Conservation (phyloP, 2,113 vertebrate species). For the Gnathonemus echidnorhynchus region DNA sequence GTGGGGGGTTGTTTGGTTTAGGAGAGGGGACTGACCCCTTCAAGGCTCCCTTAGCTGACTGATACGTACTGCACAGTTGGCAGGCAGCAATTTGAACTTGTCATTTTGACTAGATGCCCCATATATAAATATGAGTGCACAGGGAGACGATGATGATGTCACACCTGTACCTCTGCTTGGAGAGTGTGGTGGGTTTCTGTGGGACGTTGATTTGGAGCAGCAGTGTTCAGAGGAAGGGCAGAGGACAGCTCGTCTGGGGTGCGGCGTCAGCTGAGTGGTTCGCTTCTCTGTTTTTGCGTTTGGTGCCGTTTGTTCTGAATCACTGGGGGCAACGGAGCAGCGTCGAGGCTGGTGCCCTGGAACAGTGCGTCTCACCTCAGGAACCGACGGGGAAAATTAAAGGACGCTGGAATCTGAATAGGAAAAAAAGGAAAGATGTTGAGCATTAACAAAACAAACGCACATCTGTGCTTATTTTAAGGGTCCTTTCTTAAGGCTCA, state of each 20-base stretch:
- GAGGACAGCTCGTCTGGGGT: slow-evolving; percentile 40
- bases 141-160: background rate
- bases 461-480: slow-evolving; percentile 16
- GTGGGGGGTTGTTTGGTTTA: slow-evolving; percentile 23
- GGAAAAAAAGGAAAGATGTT: background rate
- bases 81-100: background rate
- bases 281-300: slow-evolving; percentile 46
- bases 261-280: slow-evolving; percentile 43
- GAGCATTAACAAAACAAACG: background rate
- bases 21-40: background rate
- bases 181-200: slow-evolving; percentile 29
- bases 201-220: slow-evolving; percentile 20
- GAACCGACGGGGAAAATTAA: background rate
- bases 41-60: background rate
- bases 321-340: background rate
- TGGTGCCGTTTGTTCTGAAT: background rate
- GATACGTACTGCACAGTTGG: background rate
- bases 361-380: background rate
- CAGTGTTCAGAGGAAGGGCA: slow-evolving; percentile 43
- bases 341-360: background rate
- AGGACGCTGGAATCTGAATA: background rate
- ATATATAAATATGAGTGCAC: background rate
- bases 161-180: slow-evolving; percentile 25
- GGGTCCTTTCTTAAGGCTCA: background rate
- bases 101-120: background rate